A percentile compares a stretch with the other conserved stretches of the same genome.
These are phyloP conservation scores for Chalcosyrphus nemorum DNA, from an alignment of 2,888 invertebrate species.

Conservation along the genomic window DNA sequence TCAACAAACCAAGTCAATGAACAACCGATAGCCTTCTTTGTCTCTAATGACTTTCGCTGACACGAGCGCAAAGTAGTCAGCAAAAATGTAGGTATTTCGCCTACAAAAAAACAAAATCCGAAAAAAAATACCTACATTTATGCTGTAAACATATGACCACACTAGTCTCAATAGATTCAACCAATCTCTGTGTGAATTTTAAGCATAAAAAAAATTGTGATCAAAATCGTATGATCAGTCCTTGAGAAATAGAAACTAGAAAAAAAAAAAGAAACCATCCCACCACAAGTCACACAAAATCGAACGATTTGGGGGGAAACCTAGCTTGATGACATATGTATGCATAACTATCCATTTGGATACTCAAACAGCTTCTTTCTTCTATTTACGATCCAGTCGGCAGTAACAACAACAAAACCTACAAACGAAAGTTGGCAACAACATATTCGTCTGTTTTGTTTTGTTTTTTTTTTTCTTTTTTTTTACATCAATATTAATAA, in stretches of 20 bases:
- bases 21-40: constrained; percentile 50
- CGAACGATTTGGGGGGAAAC: not conserved
- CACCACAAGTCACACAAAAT: not conserved
- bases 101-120: not conserved
- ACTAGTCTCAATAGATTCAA: not conserved
- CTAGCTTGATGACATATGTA: constrained; percentile 29
- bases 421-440: constrained; percentile 18
- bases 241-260: constrained; percentile 43
- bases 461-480: not conserved
- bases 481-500: constrained; percentile 13
- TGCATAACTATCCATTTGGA: constrained; percentile 12
- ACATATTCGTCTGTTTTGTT: not conserved
- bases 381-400: not conserved
- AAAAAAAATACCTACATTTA: not conserved
- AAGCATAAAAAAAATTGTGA: constrained; percentile 21
- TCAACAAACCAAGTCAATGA: constrained; percentile 38
- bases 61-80: constrained; percentile 34
- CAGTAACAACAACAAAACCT: not conserved
- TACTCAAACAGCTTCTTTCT: constrained; percentile 33
- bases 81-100: constrained; percentile 26
- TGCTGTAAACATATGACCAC: constrained; percentile 1
- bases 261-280: constrained; percentile 29
- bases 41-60: constrained; percentile 57
- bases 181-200: constrained; percentile 10
- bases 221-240: constrained; percentile 50